These are phyloP conservation scores for Leptodactylus fuscus DNA, from an alignment of 2,113 vertebrate species.

Conservation along the genomic window DNA sequence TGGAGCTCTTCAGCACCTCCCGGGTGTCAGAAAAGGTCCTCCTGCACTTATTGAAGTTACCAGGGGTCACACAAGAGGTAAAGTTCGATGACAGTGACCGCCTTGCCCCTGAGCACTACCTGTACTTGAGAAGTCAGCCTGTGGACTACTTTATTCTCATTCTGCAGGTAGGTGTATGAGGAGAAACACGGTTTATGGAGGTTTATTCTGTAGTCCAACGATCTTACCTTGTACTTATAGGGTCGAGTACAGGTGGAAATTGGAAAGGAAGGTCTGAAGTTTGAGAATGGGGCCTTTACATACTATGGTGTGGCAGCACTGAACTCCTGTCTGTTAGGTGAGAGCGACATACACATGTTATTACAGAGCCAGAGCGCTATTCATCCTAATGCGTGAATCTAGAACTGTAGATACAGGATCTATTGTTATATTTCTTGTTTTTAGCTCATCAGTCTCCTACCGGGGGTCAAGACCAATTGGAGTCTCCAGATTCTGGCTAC, in stretches of 20 bases:
- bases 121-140: slow-evolving; percentile 88
- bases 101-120: slow-evolving; percentile 82
- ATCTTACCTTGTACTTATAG: slow-evolving; percentile 64
- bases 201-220: neutral
- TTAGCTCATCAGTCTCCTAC: slow-evolving; percentile 86
- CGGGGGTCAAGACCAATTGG: slow-evolving; percentile 75
- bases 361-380: neutral
- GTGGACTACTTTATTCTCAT: slow-evolving; percentile 92
- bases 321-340: slow-evolving; percentile 84
- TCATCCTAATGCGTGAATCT: neutral
- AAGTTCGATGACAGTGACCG: slow-evolving; percentile 83
- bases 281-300: slow-evolving; percentile 91
- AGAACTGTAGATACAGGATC: neutral
- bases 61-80: slow-evolving; percentile 91
- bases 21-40: slow-evolving; percentile 87
- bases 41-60: slow-evolving; percentile 87
- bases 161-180: slow-evolving; percentile 78
- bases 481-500: slow-evolving; percentile 74
- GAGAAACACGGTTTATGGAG: neutral
- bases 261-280: slow-evolving; percentile 90
- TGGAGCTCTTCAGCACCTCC: slow-evolving; percentile 84
- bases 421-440: neutral
- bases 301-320: slow-evolving; percentile 90
- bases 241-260: slow-evolving; percentile 92
- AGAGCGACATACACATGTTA: slow-evolving; percentile 35